Conservation (phyloP, 2,797 vertebrate genomes). For the Propithecus deckenii region DNA sequence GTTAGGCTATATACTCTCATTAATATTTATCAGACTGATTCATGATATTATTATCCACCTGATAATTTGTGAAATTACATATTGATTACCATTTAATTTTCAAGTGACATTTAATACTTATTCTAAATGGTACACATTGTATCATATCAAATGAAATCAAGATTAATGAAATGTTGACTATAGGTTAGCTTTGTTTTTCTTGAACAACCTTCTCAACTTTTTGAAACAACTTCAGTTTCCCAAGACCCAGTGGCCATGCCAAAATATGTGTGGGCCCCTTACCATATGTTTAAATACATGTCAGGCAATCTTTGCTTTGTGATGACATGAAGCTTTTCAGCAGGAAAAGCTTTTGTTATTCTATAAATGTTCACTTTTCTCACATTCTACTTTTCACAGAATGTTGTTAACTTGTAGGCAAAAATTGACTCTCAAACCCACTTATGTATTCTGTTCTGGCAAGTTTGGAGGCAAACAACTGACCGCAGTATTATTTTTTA, state of each 20-base stretch:
- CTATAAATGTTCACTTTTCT: slow-evolving; percentile 27
- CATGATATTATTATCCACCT: not conserved
- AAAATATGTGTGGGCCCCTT: not conserved
- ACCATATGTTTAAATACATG: not conserved
- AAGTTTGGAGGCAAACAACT: slow-evolving; percentile 2
- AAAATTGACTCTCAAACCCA: slow-evolving; percentile 43
- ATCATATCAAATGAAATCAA: not conserved
- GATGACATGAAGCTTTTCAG: not conserved
- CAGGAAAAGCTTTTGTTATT: slow-evolving; percentile 18
- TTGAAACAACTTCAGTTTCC: not conserved
- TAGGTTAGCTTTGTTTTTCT: not conserved
- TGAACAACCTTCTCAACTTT: not conserved
- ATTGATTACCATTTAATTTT: not conserved
- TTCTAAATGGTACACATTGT: not conserved
- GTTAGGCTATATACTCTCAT: not conserved
- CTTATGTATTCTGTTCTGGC: not conserved
- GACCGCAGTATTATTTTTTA: not conserved
- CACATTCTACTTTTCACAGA: slow-evolving; percentile 24
- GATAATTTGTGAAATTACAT: not conserved
- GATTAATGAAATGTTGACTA: not conserved
- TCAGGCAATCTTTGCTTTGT: not conserved
- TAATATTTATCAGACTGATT: not conserved
- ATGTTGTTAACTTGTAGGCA: slow-evolving; percentile 12
- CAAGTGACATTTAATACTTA: not conserved
- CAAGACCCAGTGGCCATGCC: not conserved